phyloP scores from a whole-genome alignment of 2,113 vertebrate genomes.

The Planiliza haematocheilus region DNA sequence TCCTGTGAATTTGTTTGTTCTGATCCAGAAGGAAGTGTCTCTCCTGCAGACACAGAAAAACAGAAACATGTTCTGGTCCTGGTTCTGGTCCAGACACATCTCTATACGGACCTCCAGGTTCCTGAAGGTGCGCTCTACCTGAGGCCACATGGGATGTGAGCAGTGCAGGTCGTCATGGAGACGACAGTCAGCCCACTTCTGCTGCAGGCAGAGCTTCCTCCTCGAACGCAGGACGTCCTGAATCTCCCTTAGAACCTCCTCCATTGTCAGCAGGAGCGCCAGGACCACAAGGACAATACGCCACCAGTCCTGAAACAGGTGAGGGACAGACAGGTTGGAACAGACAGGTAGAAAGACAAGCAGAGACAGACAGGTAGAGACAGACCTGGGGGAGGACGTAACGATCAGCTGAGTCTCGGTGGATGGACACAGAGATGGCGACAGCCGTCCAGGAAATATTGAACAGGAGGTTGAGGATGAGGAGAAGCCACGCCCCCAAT shows the following conservation, averaged over 20 bases:
- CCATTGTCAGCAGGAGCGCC: slow-evolving; percentile 67
- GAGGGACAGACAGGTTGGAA: neutral
- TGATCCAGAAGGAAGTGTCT: slow-evolving; percentile 68
- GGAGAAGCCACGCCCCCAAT: slow-evolving; percentile 78
- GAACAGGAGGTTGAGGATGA: slow-evolving; percentile 79
- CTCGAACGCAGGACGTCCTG: slow-evolving; percentile 66
- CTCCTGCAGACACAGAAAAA: slow-evolving; percentile 65
- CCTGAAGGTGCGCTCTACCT: too few relatives aligned
- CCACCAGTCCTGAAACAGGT: slow-evolving; percentile 78
- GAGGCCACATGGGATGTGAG: slow-evolving; percentile 81
- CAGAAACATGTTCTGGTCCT: too few relatives aligned
- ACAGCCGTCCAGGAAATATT: slow-evolving; percentile 81
- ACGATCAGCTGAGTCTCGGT: slow-evolving; percentile 52
- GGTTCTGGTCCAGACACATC: too few relatives aligned
- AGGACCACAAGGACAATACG: slow-evolving; percentile 67
- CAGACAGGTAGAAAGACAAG: too few relatives aligned
- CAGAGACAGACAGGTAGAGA: too few relatives aligned
- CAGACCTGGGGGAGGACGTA: slow-evolving; percentile 74
- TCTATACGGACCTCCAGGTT: too few relatives aligned
- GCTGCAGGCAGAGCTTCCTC: slow-evolving; percentile 63
- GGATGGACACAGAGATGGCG: slow-evolving; percentile 74
- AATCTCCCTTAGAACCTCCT: slow-evolving; percentile 75
- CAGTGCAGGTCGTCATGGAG: slow-evolving; percentile 67
- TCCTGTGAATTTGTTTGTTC: slow-evolving; percentile 50
- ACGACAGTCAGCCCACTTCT: slow-evolving; percentile 55